phyloP scores from a whole-genome alignment of 2,888 invertebrate species.

The Melanchra persicariae region DNA sequence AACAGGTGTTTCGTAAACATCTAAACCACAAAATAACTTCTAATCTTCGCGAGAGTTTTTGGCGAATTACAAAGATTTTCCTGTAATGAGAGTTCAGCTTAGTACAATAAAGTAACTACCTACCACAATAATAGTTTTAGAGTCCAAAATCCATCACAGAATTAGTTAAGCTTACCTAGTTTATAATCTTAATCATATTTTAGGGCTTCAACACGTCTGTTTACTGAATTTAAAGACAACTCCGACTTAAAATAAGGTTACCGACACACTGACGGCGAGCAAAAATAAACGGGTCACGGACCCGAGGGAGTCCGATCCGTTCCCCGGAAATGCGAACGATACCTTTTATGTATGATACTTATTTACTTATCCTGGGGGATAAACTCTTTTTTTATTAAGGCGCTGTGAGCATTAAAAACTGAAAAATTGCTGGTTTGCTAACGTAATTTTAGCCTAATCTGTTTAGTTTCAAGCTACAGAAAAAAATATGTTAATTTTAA shows the following conservation, averaged over 20 bases:
- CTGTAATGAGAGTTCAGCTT: not conserved
- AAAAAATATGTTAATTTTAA: too few relatives aligned
- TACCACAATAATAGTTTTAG: not conserved
- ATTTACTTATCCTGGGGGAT: constrained; percentile 42
- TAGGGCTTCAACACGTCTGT: not conserved
- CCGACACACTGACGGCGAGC: constrained; percentile 32
- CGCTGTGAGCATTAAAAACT: too few relatives aligned
- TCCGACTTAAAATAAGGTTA: constrained; percentile 43
- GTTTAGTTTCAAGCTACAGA: too few relatives aligned
- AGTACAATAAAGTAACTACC: not conserved
- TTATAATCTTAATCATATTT: constrained; percentile 3
- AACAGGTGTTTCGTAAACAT: constrained; percentile 4
- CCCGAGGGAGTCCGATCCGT: constrained; percentile 46
- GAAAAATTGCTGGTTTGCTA: too few relatives aligned
- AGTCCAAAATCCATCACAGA: not conserved
- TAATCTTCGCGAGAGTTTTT: constrained; percentile 1
- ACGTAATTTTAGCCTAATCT: too few relatives aligned
- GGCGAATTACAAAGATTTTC: not conserved
- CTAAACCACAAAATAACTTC: not conserved
- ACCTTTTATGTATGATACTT: constrained; percentile 49
- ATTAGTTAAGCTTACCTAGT: not conserved
- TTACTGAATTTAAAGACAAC: not conserved
- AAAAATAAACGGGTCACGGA: constrained; percentile 47
- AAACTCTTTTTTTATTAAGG: constrained; percentile 59
- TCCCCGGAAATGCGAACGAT: constrained; percentile 48